Base-by-base conservation (phyloP, 2,113 vertebrate genomes). In the Paracanthobrama guichenoti region DNA sequence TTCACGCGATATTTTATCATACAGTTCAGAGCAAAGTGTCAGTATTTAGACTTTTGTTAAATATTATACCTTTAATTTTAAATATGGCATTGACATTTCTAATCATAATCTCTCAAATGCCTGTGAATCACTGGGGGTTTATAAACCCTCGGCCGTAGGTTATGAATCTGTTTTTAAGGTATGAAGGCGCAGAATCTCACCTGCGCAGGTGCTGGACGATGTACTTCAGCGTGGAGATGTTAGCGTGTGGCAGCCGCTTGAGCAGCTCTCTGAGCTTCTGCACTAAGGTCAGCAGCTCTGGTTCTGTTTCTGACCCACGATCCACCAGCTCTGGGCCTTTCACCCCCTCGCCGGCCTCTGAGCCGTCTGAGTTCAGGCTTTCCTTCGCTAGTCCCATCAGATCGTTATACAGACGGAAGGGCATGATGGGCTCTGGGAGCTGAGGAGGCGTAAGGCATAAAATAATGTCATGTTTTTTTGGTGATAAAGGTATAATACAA, bases 331-430 rank as follows among this genome's bases (percentile, higher is more conserved):
- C 94, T 0, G 93, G 85, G 0, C 93, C 94, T 66, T 93, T 93
- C 5, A 13, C 14, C 3, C 62, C 72, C 60, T 91, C 78, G 53
- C 91, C 92, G 59, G 92, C 93, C 0, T 93, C 92, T 0, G 89
- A 48, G 0, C 11, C 89, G 1, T 93, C 87, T 0, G 92, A 89
- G 85, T 96, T 95, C 79, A 97, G 83, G 87, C 95, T 98, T 84
- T 99, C 97, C 88, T 99, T 99, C 81, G 97, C 97, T 91, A 98
- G 88, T 0, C 97, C 97, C 96, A 99, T 96, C 18, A 99, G 93
- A 55, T 89, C 92, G 8, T 98, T 96, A 92, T 99, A 99, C 48
- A 97, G 83, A 10, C 93, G 93, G 92, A 98, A 99, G 0, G 94
- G 96, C 93, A 99, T 93, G 11, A 99, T 92, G 2, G 98, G 98